Evolutionary conservation across 2,797 vertebrate genomes (phyloP), one percentile per base, ranked within the genome.

Genomic region (Lophius americanus): DNA sequence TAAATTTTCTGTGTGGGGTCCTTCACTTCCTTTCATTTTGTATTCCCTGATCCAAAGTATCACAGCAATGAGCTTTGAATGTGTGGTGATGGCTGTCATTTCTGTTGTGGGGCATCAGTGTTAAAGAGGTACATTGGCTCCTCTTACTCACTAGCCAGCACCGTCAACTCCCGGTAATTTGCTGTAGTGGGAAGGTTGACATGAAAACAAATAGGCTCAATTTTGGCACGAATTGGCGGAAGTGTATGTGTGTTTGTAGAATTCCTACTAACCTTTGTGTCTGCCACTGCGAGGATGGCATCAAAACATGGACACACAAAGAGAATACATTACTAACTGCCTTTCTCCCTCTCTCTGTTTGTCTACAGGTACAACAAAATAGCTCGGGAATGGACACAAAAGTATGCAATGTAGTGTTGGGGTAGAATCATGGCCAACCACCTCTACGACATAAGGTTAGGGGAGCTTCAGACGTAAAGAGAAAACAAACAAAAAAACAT

Each of bases 331-430:
- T 81, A 70, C 81, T 51, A 1, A 0, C 14, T 62, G 9, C 13
- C 7, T n/a, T 32, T 63, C 2, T 51, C 12, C 5, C 6, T 46
- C 7, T 23, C 54, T 81, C 77, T 73, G 38, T 76, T 92, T 91
- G 79, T 68, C 82, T 70, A 33, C 94, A 99, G 97, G 95, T 99
- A 98, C 96, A 98, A 98, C 96, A 99, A 96, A 98, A 97, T 98
- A 98, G 97, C 96, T 95, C 96, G 97, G 94, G 97, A 99, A 98
- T 99, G 96, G 97, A 99, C 97, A 96, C 97, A 98, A 96, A 99
- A 99, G 96, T 98, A 99, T 95, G 97, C 97, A 93, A 98, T 98
- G 96, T 99, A 97, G 96, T 96, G 94, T 95, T 94, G 95, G 94
- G 92, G 95, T 94, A 85, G 78, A 91, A 91, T 91, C 89, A 87